Evolutionary conservation across 2,797 vertebrate species (phyloP), one percentile per base, ranked within the genome.

Genomic region (Chloroceryle amazona): DNA sequence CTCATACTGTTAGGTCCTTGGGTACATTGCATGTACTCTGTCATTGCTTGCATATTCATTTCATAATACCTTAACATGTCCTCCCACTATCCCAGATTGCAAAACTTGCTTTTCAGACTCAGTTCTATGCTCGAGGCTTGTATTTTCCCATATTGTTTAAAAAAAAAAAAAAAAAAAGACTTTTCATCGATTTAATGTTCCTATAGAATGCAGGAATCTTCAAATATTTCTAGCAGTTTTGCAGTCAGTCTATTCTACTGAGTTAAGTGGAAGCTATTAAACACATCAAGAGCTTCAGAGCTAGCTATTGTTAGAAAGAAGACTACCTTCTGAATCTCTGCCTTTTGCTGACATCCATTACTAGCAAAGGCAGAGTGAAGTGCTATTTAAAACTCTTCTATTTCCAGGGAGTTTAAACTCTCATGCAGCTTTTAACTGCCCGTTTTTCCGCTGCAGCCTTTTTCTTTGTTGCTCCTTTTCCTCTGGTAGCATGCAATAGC

Each of bases 241-340:
- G 91, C 41, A 84, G 87, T 93, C 83, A 86, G 74, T 78, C 70
- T 86, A 72, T 93, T 94, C 75, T 91, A 57, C 68, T 87, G 81
- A 89, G 75, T 89, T 92, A 93, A 91, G 89, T 94, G 91, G 89
- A 93, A 96, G 82, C 82, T 78, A 68, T 95, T 96, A 95, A 91
- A 61, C 41, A 89, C 61, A 92, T 82, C 68, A 93, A 95, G 89
- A 92, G 85, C 68, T 91, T 87, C 81, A 83, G 68, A 90, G 35
- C 26, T 26, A 65, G 65, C 79, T 93, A 83, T 92, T 96, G 75
- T 95, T 89, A 88, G 49, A 89, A 88, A 68, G 62, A 94, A 65
- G 79, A 63, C 65, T 89, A 75, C 47, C 42, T 93, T 91, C 91
- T 81, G 81, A 94, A 92, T 75, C 60, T 39, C 73, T 92, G 70